Percentiles rank a stretch among this genome's conserved stretches.
phyloP scores from a whole-genome alignment of 2,888 invertebrate genomes.

The Danaus chrysippus region DNA sequence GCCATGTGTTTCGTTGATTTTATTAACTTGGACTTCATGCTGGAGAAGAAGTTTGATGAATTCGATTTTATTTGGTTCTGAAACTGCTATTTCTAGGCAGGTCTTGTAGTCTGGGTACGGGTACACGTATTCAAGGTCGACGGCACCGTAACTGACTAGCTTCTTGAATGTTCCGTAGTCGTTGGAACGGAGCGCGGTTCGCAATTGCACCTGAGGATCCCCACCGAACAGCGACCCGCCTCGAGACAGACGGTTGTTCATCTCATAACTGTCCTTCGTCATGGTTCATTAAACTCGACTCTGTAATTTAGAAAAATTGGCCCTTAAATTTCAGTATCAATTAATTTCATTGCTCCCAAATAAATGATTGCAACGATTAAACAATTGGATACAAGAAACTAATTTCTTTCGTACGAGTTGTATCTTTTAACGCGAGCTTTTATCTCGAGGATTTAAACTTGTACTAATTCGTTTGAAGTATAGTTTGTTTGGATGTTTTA shows the following conservation, averaged over 20 bases:
- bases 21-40: conserved; percentile 81
- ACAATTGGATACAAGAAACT: conserved; percentile 53
- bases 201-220: conserved; percentile 71
- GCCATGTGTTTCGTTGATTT: conserved; percentile 74
- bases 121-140: conserved; percentile 77
- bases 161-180: conserved; percentile 74
- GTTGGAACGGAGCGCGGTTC: conserved; percentile 74
- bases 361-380: conserved; percentile 45
- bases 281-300: conserved; percentile 65
- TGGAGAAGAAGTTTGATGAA: conserved; percentile 80
- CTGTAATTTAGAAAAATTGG: conserved; percentile 54
- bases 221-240: conserved; percentile 68
- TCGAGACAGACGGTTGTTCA: conserved; percentile 64
- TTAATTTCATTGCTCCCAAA: conserved; percentile 42
- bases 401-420: conserved; percentile 5
- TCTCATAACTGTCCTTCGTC: conserved; percentile 72
- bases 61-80: conserved; percentile 66
- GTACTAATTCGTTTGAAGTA: conserved; percentile 18
- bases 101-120: conserved; percentile 79
- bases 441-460: conserved; percentile 12
- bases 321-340: conserved; percentile 43
- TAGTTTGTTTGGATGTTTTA: conserved; percentile 45
- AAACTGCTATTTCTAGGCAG: conserved; percentile 79
- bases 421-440: conserved; percentile 8
- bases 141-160: conserved; percentile 65